These are phyloP conservation scores for Semicossyphus pulcher DNA, from an alignment of 2,113 vertebrate genomes.

Conservation along the genomic window DNA sequence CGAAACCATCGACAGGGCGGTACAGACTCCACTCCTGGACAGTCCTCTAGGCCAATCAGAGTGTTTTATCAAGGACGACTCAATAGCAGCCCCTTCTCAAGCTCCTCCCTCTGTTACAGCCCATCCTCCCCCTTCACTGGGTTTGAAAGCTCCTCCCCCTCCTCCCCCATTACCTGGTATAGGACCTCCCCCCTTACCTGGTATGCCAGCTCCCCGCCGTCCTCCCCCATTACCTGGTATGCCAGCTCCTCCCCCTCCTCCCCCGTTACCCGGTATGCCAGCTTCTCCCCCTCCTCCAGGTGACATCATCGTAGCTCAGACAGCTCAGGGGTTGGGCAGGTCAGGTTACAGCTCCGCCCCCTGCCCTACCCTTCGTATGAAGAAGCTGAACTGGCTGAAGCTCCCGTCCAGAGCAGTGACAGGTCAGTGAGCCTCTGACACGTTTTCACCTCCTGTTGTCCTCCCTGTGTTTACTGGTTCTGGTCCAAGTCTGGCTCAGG, in stretches of 20 bases:
- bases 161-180: background rate
- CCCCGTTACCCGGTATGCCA: background rate
- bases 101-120: too few relatives aligned
- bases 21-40: slow-evolving; percentile 75
- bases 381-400: slow-evolving; percentile 97
- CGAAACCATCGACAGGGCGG: slow-evolving; percentile 60
- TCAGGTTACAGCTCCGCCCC: slow-evolving; percentile 59
- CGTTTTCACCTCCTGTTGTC: background rate
- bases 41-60: slow-evolving; percentile 14
- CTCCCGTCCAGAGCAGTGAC: slow-evolving; percentile 80
- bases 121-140: background rate
- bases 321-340: slow-evolving; percentile 65
- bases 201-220: background rate
- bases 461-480: background rate
- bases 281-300: slow-evolving; percentile 42
- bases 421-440: slow-evolving; percentile 75
- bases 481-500: background rate
- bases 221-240: slow-evolving; percentile 24
- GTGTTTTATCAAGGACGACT: background rate
- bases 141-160: background rate
- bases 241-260: background rate
- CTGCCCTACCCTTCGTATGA: slow-evolving; percentile 88
- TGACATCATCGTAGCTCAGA: slow-evolving; percentile 76
- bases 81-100: background rate
- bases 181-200: slow-evolving; percentile 7